Percentiles rank a stretch among this genome's conserved stretches.
Evolutionary conservation across 1,140 invertebrate species (phyloP).

Genomic region (Philotrypesis tridentata): DNA sequence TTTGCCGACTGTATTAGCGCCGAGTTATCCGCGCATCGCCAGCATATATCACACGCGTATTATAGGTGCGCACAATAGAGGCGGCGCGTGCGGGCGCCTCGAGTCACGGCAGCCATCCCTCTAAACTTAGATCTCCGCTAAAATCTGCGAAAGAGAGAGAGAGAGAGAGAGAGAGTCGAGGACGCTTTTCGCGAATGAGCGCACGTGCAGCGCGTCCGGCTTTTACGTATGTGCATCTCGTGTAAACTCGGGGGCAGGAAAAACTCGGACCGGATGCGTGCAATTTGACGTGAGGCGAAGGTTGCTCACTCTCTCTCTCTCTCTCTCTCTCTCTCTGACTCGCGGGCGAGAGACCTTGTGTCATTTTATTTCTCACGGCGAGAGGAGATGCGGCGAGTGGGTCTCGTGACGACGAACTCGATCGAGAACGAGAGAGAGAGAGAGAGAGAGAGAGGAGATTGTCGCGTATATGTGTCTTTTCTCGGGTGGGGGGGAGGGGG

Average conservation of each 20-base stretch:
- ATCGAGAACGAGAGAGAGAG: background rate
- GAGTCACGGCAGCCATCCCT: background rate
- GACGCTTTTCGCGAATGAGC: background rate
- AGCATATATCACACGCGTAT: too few species aligned
- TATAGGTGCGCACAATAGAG: too few species aligned
- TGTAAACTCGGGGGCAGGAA: background rate
- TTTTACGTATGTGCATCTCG: background rate
- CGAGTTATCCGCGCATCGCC: too few species aligned
- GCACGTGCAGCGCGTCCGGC: too few species aligned
- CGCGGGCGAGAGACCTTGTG: background rate
- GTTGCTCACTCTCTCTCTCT: too few species aligned
- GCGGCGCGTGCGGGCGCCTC: too few species aligned
- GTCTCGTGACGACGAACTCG: background rate
- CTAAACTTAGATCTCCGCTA: slow-evolving; percentile 23
- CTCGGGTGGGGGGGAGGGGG: too few species aligned
- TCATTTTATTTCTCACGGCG: background rate
- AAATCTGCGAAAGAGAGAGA: too few species aligned
- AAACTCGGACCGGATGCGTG: background rate
- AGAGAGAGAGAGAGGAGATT: background rate
- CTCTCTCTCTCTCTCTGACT: too few species aligned
- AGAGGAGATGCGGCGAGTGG: background rate
- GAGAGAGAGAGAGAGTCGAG: background rate
- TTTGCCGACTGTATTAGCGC: too few species aligned
- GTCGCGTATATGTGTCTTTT: background rate
- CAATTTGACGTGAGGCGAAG: slow-evolving; percentile 4